These are phyloP conservation scores for Epinotia bilunana DNA, from an alignment of 2,888 invertebrate genomes.

Conservation along the genomic window DNA sequence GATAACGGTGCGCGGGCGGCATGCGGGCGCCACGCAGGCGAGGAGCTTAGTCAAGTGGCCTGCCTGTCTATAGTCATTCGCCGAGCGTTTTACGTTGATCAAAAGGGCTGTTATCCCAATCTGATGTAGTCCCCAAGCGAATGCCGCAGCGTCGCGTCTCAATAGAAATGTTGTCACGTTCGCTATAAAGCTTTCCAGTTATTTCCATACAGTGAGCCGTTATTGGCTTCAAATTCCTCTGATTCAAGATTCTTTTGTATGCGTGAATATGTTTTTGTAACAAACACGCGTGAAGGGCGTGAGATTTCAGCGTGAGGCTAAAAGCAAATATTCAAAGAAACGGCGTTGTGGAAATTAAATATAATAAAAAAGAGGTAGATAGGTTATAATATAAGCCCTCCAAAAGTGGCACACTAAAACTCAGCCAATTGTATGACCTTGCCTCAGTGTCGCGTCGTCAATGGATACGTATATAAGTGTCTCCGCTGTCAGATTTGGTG, in stretches of 20 bases:
- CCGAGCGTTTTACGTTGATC: slow-evolving; percentile 10
- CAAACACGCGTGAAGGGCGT: neutral
- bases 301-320: neutral
- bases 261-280: slow-evolving; percentile 8
- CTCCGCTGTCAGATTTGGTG: too few species aligned
- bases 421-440: too few species aligned
- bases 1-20: too few species aligned
- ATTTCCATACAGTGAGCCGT: slow-evolving; percentile 30
- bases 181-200: slow-evolving; percentile 37
- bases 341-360: too few species aligned
- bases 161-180: slow-evolving; percentile 44
- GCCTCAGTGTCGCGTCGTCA: too few species aligned
- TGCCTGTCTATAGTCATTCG: neutral
- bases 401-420: too few species aligned
- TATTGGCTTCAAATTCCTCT: slow-evolving; percentile 38
- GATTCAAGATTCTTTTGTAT: slow-evolving; percentile 23
- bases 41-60: too few species aligned
- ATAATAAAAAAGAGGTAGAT: too few species aligned
- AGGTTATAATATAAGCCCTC: too few species aligned
- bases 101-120: slow-evolving; percentile 11
- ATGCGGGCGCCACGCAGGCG: too few species aligned
- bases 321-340: neutral
- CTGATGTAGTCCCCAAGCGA: slow-evolving; percentile 6
- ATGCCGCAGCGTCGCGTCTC: slow-evolving; percentile 29
- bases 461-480: too few species aligned